A percentile compares a stretch with the other conserved stretches of the same genome.
Conservation (phyloP, 2,888 invertebrate genomes). For the Hololepta plana region DNA sequence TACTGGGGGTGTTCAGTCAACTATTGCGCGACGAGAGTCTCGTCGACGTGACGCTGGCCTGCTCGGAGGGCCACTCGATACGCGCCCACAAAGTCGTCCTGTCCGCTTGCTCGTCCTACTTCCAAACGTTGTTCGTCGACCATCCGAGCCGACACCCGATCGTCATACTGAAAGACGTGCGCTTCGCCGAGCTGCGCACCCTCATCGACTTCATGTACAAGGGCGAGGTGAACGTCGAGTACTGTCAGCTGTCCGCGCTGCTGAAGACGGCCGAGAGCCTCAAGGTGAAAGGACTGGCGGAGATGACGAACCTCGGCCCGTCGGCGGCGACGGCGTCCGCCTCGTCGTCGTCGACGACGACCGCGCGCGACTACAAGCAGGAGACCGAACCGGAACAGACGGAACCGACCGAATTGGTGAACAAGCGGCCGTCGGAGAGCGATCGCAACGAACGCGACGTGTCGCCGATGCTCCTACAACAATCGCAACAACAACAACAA, state of each 20-base stretch:
- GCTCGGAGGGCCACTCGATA: conserved; percentile 88
- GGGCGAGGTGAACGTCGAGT: conserved; percentile 89
- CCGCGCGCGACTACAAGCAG: conserved; percentile 22
- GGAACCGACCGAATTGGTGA: conserved; percentile 26
- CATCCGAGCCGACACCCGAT: conserved; percentile 86
- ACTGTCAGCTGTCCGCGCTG: conserved; percentile 78
- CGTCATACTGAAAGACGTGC: conserved; percentile 88
- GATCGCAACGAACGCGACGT: too few relatives aligned
- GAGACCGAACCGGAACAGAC: conserved; percentile 23
- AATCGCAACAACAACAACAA: conserved; percentile 9
- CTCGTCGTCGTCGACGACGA: conserved; percentile 1
- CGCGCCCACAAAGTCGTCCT: conserved; percentile 88
- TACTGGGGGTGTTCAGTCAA: conserved; percentile 93
- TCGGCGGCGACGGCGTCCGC: conserved; percentile 13
- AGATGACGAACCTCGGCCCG: conserved; percentile 72
- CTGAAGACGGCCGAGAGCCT: conserved; percentile 85
- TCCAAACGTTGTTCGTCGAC: conserved; percentile 83
- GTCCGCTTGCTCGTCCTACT: conserved; percentile 90
- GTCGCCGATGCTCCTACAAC: conserved; percentile 12
- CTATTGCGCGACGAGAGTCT: conserved; percentile 88
- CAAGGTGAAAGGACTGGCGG: conserved; percentile 83
- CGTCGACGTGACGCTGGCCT: conserved; percentile 92
- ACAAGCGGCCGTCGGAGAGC: conserved; percentile 15
- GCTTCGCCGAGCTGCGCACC: conserved; percentile 75
- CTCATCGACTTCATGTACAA: conserved; percentile 94